Base-by-base conservation (phyloP, 2,797 vertebrate species). In the Danio jaintianensis region DNA sequence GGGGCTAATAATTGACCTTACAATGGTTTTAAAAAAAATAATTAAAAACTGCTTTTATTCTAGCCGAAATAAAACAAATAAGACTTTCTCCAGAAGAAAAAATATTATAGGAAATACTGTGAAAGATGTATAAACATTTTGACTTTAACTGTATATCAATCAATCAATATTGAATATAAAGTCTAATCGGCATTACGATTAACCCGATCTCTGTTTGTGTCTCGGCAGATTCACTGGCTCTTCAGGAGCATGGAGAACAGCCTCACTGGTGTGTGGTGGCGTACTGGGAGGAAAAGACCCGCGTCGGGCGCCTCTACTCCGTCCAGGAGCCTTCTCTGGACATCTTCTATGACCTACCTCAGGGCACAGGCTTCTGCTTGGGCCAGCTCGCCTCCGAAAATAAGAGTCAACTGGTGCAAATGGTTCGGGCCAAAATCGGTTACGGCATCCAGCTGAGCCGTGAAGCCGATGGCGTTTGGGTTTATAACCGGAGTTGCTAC, bases 341-440 rank as follows among this genome's bases (percentile, higher is more conserved):
- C 91, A 98, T 99, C 93, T 99, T 99, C 94, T 99, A 99, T 64
- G 98, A 99, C 96, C 97, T 99, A 98, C 98, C 98, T 99, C 98
- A 99, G 93, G 98, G 98, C 95, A 99, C 97, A 62, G 98, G 98
- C 93, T 98, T 99, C 92, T 99, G 97, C 92, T 95, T 99, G 80
- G 97, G 98, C 91, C 97, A 98, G 93, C 96, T 99, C 87, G 95
- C 94, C 91, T 98, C 97, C 1, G 96, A 97, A 92, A 98, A 97
- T 94, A 98, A 96, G 91, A 97, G 96, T 91, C 96, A 96, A 78
- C 93, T 99, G 91, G 97, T 98, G 90, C 96, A 98, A 92, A 98
- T 97, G 91, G 97, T 98, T 77, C 96, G 97, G 81, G 95, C 96
- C 93, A 98, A 97, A 87, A 98, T 99, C 0, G 98, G 98, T 91